Evolutionary conservation across 2,888 invertebrate genomes (phyloP), one percentile per base, ranked within the genome.

Genomic region (Ethmia dodecea): DNA sequence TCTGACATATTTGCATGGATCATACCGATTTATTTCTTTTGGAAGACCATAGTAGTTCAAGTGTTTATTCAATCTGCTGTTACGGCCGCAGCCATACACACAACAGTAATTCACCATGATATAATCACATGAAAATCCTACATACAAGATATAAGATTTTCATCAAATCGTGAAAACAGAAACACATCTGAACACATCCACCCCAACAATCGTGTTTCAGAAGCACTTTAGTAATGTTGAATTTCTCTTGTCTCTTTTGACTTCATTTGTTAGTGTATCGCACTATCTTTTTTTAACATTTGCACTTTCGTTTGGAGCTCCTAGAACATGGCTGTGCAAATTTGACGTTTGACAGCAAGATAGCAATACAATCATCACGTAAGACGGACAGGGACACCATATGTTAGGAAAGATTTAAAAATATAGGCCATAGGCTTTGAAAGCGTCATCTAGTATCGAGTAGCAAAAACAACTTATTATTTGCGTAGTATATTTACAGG

Each of bases 101-200:
- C 79, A 79, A 42, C 84, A 84, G 44, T 83, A 80, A 45, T 84
- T 84, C 2, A 83, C 83, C 84, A 84, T 81, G n/a, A n/a, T n/a
- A n/a, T n/a, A n/a, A n/a, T n/a, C n/a, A n/a, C n/a, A n/a, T n/a
- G n/a, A n/a, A n/a, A n/a, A n/a, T n/a, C n/a, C n/a, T n/a, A n/a
- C n/a, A n/a, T n/a, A n/a, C n/a, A n/a, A n/a, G n/a, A n/a, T n/a
- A n/a, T n/a, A n/a, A n/a, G n/a, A n/a, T n/a, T n/a, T n/a, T n/a
- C n/a, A n/a, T n/a, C n/a, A n/a, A n/a, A n/a, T n/a, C n/a, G n/a
- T n/a, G n/a, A n/a, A n/a, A n/a, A n/a, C n/a, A n/a, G n/a, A n/a
- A n/a, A n/a, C n/a, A n/a, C n/a, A n/a, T n/a, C n/a, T n/a, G n/a
- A n/a, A n/a, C n/a, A n/a, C n/a, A n/a, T n/a, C n/a, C n/a, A n/a